Percentiles rank a stretch among this genome's conserved stretches.
Conservation (phyloP, 2,797 vertebrate genomes). For the Scolopax bukidnonensis region DNA sequence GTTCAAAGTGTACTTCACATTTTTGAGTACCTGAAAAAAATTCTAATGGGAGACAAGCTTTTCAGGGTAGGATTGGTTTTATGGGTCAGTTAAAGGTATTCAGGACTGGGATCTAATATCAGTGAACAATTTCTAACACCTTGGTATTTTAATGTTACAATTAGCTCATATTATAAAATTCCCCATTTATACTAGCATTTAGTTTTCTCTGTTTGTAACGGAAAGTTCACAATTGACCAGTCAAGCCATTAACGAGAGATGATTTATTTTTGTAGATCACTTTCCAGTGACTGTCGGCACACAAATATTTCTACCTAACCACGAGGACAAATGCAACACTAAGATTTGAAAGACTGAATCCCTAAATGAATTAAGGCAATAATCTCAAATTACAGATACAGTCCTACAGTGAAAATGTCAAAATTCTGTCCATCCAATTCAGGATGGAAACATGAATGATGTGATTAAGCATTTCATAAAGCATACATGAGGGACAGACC, state of each 20-base stretch:
- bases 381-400: slow-evolving; percentile 47
- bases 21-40: not conserved
- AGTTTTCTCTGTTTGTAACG: not conserved
- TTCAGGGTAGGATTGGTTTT: not conserved
- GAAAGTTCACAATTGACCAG: slow-evolving; percentile 13
- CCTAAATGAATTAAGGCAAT: slow-evolving; percentile 42
- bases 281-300: slow-evolving; percentile 49
- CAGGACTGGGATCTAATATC: not conserved
- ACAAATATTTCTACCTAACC: slow-evolving; percentile 20
- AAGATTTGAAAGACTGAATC: slow-evolving; percentile 6
- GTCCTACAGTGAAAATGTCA: slow-evolving; percentile 43
- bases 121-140: not conserved
- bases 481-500: not conserved
- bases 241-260: slow-evolving; percentile 14
- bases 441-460: slow-evolving; percentile 32
- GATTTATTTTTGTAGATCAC: slow-evolving; percentile 16
- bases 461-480: slow-evolving; percentile 12
- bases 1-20: not conserved
- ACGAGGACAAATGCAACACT: not conserved
- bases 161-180: slow-evolving; percentile 30
- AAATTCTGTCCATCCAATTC: slow-evolving; percentile 38
- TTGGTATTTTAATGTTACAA: not conserved
- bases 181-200: not conserved
- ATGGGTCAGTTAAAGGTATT: slow-evolving; percentile 6
- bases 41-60: not conserved